A percentile compares a stretch with the other conserved stretches of the same genome.
phyloP scores from a whole-genome alignment of 2,113 vertebrate genomes.

The Lampris incognitus region DNA sequence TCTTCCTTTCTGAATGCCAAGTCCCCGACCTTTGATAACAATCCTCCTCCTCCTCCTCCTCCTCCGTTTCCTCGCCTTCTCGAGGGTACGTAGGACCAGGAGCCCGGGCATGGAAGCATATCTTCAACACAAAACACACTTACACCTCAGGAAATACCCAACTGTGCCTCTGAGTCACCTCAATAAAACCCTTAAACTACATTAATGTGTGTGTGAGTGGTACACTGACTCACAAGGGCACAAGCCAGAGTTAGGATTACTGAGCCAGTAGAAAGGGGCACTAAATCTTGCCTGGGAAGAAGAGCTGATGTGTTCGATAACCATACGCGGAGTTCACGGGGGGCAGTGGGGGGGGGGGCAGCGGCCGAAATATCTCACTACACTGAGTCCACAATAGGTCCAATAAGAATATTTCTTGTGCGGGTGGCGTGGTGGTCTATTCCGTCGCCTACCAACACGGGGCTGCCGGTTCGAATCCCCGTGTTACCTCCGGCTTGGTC shows the following conservation, averaged over 20 bases:
- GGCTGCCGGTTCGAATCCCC: too few species aligned
- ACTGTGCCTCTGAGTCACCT: background rate
- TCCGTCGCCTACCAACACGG: too few species aligned
- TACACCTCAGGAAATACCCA: conserved; percentile 23
- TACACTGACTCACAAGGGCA: background rate
- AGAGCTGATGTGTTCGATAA: too few species aligned
- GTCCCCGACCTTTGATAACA: conserved; percentile 60
- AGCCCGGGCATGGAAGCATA: conserved; percentile 47
- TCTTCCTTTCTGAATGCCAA: conserved; percentile 43
- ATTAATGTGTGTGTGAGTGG: background rate
- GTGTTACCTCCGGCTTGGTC: too few species aligned
- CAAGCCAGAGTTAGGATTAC: background rate
- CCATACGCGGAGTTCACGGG: too few species aligned
- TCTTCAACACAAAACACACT: conserved; percentile 35
- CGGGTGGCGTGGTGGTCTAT: too few species aligned
- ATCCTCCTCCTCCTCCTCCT: conserved; percentile 24
- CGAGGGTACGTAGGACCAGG: conserved; percentile 51
- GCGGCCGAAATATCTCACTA: too few species aligned
- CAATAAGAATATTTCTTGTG: too few species aligned
- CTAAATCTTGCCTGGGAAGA: too few species aligned
- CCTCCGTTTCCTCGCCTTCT: conserved; percentile 21
- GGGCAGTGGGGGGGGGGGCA: too few species aligned
- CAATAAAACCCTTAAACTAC: conserved; percentile 21
- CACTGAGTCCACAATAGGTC: too few species aligned
- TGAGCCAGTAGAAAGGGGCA: background rate